Base-by-base conservation (phyloP, 2,113 vertebrate genomes). In the Passerina amoena region DNA sequence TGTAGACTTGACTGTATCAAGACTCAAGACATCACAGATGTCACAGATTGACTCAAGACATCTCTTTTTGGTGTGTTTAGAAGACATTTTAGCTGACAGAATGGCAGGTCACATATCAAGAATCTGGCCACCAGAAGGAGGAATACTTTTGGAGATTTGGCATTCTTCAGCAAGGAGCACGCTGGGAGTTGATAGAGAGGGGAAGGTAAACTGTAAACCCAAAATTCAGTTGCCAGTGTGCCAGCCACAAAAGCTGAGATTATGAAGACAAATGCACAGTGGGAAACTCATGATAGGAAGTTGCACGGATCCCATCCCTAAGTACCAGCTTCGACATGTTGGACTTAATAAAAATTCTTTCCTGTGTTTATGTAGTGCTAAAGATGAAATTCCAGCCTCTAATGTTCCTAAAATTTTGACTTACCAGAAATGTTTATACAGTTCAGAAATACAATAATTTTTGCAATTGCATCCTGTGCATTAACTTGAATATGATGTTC, bases 291-390 rank as follows among this genome's bases (percentile, higher is more conserved):
- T 31, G 86, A 50, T 0, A 47, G 47, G 51, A 78, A 47, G 19
- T 59, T 63, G 16, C 4, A 22, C 12, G 66, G 38, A 60, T 40
- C 27, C 33, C 0, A 0, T 63, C 44, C 33, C 4, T 22, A 33
- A 4, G 23, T 59, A 50, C 33, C 27, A 68, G 4, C 25, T 59
- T 50, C n/a, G 54, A 33, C 1, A 0, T 51, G 5, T 47, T 82
- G 11, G 19, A 44, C 13, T 81, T 71, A 54, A 48, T 65, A 40
- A 24, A n/a, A 0, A 37, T 61, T 56, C 12, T 69, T 85, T 45
- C 20, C 31, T 71, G 23, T 4, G 0, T 60, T 89, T 82, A 28
- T 61, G 18, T 61, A 20, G 31, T 53, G 12, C 48, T 82, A 24
- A 85, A 80, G 11, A 25, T 73, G 31, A 53, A 95, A 70, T 35